Evolutionary conservation across 2,113 vertebrate genomes (phyloP), one percentile per base, ranked within the genome.

Genomic region (Sorex fumeus): DNA sequence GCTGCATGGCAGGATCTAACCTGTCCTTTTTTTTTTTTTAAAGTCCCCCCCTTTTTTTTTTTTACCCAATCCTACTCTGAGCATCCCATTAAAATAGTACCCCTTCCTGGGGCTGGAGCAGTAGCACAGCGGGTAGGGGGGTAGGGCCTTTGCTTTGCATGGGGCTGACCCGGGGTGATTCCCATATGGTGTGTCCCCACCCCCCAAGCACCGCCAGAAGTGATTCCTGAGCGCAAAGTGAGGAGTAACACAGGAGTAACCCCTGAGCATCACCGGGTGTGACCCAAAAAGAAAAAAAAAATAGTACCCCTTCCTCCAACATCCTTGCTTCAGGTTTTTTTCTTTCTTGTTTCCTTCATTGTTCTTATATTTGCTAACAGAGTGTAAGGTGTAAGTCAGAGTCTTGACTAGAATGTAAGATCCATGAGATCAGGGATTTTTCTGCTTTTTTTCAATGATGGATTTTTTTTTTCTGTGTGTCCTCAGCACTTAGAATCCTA

Each of bases 31-130:
- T 84, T 72, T 75, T 15, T 67, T 90, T n/a, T n/a, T n/a, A n/a
- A 53, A 53, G 53, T 53, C 13, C 75, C 50, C n/a, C n/a, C 10
- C 53, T n/a, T 69, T 18, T 25, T 66, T 89, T 93, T 89, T 93
- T 90, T 75, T 34, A 87, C 70, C 47, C 34, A 79, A 64, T 4
- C 57, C 45, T 76, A 25, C 53, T 64, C 16, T n/a, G 7, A 57
- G 25, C 27, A 72, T 74, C 19, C 32, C 47, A 30, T 85, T 83
- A 75, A 91, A 80, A 67, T 25, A n/a, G 43, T 84, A 23, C 60
- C 60, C 18, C 25, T n/a, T n/a, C n/a, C n/a, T n/a, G n/a, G n/a
- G n/a, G n/a, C n/a, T n/a, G n/a, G n/a, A n/a, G n/a, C n/a, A n/a
- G n/a, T n/a, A n/a, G n/a, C n/a, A n/a, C n/a, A n/a, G n/a, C n/a